These are phyloP conservation scores for Xiphophorus hellerii DNA, from an alignment of 2,113 vertebrate genomes.

Conservation along the genomic window DNA sequence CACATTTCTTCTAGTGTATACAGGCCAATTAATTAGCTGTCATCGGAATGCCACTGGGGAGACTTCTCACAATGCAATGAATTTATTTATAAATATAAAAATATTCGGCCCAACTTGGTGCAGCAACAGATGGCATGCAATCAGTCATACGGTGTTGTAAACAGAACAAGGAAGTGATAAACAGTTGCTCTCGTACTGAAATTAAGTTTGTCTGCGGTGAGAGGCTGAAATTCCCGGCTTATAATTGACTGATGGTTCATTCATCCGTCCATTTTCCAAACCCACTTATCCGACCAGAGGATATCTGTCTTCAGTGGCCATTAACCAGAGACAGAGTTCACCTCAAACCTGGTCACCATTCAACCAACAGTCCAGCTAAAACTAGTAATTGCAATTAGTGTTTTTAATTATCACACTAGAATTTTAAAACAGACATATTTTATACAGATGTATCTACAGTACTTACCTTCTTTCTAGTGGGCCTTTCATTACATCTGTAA, in stretches of 20 bases:
- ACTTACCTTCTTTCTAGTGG: neutral
- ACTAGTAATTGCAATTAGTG: neutral
- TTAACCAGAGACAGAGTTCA: no score
- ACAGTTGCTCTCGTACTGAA: slow-evolving; percentile 28
- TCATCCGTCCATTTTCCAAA: neutral
- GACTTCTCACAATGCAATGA: slow-evolving; percentile 51
- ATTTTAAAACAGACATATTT: neutral
- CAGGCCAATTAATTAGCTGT: slow-evolving; percentile 66
- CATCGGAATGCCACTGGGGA: slow-evolving; percentile 48
- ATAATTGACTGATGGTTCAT: neutral
- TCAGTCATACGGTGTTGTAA: slow-evolving; percentile 42
- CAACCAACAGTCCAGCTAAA: neutral
- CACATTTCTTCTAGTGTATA: slow-evolving; percentile 29
- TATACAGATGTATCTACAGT: neutral
- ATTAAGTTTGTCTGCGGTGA: slow-evolving; percentile 46
- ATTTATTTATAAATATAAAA: slow-evolving; percentile 53
- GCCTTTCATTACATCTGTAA: neutral
- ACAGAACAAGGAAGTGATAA: slow-evolving; percentile 40
- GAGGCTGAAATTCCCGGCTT: neutral
- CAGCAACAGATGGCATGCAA: slow-evolving; percentile 53
- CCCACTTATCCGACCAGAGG: neutral
- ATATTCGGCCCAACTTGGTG: slow-evolving; percentile 30
- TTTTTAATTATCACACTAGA: neutral
- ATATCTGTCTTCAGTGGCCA: no score
- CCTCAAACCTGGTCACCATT: no score